Percentiles rank a stretch among this genome's conserved stretches.
These are phyloP conservation scores for Ostrea denselamellosa DNA, from an alignment of 1,140 invertebrate species.

Conservation along the genomic window DNA sequence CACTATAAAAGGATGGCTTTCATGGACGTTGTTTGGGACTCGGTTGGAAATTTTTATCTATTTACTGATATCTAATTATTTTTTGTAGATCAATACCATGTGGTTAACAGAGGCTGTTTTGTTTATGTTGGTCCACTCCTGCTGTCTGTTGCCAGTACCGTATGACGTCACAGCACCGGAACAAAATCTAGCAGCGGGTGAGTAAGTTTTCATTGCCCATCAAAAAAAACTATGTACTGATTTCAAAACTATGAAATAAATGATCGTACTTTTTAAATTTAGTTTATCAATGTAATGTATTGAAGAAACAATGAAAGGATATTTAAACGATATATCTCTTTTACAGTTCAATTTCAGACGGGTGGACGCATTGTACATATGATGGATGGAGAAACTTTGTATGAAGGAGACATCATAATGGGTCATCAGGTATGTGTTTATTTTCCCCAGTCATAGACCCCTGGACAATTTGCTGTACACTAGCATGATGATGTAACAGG, in stretches of 20 bases:
- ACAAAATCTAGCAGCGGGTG: slow-evolving; percentile 6
- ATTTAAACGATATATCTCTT: neutral
- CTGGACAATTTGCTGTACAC: no score
- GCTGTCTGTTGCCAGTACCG: neutral
- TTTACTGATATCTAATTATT: neutral
- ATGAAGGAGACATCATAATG: neutral
- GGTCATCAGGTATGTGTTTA: neutral
- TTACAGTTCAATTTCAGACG: slow-evolving; percentile 6
- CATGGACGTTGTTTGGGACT: neutral
- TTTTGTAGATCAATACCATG: neutral
- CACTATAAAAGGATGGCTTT: neutral
- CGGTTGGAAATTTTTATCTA: neutral
- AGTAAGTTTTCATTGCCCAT: neutral
- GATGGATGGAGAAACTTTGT: slow-evolving; percentile 7
- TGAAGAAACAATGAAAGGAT: neutral
- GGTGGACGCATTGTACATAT: neutral
- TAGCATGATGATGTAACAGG: no score
- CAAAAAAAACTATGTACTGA: no score
- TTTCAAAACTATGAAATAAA: no score
- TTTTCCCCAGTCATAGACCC: no score
- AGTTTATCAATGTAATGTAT: no score
- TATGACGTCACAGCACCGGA: slow-evolving; percentile 5
- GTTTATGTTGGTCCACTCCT: neutral
- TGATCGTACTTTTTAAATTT: no score
- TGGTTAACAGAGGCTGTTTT: neutral